Percentiles rank a stretch among this genome's conserved stretches.
phyloP scores from a whole-genome alignment of 2,888 invertebrate genomes.

The Gerris lacustris region DNA sequence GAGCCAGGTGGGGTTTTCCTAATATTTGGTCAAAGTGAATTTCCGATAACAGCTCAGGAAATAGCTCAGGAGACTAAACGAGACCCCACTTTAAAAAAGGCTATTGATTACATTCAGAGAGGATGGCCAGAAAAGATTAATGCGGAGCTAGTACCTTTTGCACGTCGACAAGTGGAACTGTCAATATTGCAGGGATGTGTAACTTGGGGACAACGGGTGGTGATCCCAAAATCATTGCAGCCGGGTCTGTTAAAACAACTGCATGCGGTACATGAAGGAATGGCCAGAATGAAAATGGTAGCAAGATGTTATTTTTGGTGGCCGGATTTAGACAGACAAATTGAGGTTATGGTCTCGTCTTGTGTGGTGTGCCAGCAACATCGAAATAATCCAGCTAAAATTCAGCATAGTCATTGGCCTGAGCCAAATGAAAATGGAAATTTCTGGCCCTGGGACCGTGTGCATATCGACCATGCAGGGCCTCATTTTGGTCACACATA shows the following conservation, averaged over 20 bases:
- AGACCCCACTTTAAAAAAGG: no score
- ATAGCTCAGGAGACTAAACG: no score
- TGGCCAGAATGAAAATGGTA: background rate
- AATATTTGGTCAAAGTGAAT: no score
- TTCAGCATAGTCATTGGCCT: constrained; percentile 8
- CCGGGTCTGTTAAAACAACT: constrained; percentile 8
- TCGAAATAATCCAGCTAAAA: background rate
- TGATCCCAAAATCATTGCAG: no score
- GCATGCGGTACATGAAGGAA: constrained; percentile 9
- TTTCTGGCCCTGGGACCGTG: constrained; percentile 11
- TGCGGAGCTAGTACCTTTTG: no score
- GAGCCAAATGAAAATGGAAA: background rate
- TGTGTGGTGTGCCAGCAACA: background rate
- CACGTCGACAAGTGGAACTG: no score
- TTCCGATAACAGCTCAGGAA: no score
- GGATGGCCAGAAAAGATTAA: no score
- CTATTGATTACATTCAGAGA: no score
- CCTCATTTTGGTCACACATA: background rate
- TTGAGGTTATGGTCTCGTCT: background rate
- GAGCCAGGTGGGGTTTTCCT: no score
- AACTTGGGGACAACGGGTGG: constrained; percentile 14
- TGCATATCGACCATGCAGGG: background rate
- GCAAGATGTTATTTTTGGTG: no score
- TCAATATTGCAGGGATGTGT: constrained; percentile 2
- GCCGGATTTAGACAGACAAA: background rate